These are phyloP conservation scores for Temnothorax rugatulus DNA, from an alignment of 2,888 invertebrate species.

Conservation along the genomic window DNA sequence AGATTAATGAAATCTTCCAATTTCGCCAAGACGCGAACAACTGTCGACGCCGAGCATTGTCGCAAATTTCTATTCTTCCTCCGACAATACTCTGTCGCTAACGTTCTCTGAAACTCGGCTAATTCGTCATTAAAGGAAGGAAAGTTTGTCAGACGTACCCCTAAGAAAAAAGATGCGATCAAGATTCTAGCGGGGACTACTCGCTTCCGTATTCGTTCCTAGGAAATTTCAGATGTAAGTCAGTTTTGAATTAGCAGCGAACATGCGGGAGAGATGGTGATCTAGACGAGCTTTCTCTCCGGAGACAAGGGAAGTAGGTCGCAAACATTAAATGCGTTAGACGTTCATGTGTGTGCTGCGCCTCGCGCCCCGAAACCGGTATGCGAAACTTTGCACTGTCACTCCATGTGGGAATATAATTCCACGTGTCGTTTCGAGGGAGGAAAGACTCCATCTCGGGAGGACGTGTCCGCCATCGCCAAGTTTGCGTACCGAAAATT, in stretches of 20 bases:
- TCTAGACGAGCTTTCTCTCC: conserved; percentile 62
- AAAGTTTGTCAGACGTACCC: conserved; percentile 18
- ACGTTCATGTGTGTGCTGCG: conserved; percentile 47
- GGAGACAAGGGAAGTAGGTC: conserved; percentile 69
- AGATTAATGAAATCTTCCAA: neutral
- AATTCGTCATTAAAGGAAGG: conserved; percentile 23
- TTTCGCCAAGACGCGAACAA: neutral
- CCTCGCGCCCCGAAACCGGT: conserved; percentile 58
- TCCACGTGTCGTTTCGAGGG: conserved; percentile 61
- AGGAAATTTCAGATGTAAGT: conserved; percentile 48
- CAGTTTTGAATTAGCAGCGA: conserved; percentile 62
- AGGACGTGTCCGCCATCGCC: conserved; percentile 22
- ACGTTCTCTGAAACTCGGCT: conserved; percentile 30
- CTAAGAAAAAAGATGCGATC: neutral
- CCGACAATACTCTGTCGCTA: neutral
- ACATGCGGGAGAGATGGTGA: conserved; percentile 61
- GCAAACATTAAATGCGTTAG: conserved; percentile 67
- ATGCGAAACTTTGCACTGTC: conserved; percentile 45
- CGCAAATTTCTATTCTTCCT: conserved; percentile 15
- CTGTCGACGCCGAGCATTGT: neutral
- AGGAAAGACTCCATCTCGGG: conserved; percentile 25
- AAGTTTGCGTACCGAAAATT: conserved; percentile 38
- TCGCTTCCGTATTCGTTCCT: neutral
- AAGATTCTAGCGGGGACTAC: neutral
- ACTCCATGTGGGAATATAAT: conserved; percentile 66